Evolutionary conservation across 2,113 vertebrate genomes (phyloP).

Genomic region (Egretta garzetta): DNA sequence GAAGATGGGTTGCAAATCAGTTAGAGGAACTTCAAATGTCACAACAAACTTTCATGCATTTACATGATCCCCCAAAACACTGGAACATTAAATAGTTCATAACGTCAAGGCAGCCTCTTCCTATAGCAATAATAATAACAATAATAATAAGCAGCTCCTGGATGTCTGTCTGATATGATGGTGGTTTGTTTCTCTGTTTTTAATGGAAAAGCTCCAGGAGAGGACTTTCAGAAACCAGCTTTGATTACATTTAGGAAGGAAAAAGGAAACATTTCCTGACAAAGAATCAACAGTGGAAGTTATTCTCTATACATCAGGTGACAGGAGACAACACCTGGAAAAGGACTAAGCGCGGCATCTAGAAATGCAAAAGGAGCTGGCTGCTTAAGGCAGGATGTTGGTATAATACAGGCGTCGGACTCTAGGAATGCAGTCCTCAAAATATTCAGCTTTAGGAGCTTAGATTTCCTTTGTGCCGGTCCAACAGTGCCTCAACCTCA

Average conservation of each 20-base stretch:
- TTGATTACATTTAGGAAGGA: background rate
- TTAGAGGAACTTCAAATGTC: slow-evolving; percentile 26
- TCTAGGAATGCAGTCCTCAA: background rate
- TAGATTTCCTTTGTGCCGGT: background rate
- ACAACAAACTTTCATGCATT: slow-evolving; percentile 11
- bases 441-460: background rate
- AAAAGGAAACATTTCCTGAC: background rate
- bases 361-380: background rate
- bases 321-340: background rate
- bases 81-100: background rate
- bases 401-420: background rate
- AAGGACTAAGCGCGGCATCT: background rate
- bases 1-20: background rate
- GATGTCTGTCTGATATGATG: background rate
- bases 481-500: background rate
- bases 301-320: background rate
- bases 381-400: background rate
- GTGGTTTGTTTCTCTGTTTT: background rate
- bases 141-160: background rate
- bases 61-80: background rate
- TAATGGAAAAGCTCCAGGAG: background rate
- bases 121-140: background rate
- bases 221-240: background rate
- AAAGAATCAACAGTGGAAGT: background rate
- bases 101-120: background rate